phyloP scores from a whole-genome alignment of 2,113 vertebrate genomes.

The Zeus faber region DNA sequence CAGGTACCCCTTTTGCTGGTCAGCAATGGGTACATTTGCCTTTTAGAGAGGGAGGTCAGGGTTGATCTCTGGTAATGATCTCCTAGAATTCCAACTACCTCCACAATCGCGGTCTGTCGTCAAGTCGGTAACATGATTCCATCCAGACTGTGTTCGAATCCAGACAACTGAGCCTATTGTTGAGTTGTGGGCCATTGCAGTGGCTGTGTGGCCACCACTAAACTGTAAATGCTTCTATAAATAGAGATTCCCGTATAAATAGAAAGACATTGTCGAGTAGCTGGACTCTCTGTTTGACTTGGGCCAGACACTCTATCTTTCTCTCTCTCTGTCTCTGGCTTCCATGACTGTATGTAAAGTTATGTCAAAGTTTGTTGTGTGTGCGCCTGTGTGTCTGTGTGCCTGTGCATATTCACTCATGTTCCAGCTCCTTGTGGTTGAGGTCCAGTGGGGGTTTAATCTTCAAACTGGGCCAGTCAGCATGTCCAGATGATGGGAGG shows the following conservation, averaged over 20 bases:
- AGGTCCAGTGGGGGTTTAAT: not conserved
- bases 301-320: not conserved
- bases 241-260: constrained; percentile 45
- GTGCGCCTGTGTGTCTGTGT: not conserved
- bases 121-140: too few relatives aligned
- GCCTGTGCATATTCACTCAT: not conserved
- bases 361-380: not conserved
- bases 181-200: constrained; percentile 15
- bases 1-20: too few relatives aligned
- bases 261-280: constrained; percentile 24
- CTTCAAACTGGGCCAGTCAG: not conserved
- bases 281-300: constrained; percentile 19
- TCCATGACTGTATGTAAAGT: too few relatives aligned
- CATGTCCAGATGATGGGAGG: not conserved
- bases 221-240: constrained; percentile 27
- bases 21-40: too few relatives aligned
- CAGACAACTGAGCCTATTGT: constrained; percentile 32
- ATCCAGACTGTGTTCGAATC: constrained; percentile 1
- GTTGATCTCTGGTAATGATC: constrained; percentile 22
- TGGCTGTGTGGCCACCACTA: constrained; percentile 23
- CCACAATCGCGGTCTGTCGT: constrained; percentile 39
- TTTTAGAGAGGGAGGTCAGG: too few relatives aligned
- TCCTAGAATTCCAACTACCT: constrained; percentile 39
- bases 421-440: not conserved
- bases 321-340: not conserved